Conservation (phyloP, 2,113 vertebrate species). For the Percopsis transmontana region DNA sequence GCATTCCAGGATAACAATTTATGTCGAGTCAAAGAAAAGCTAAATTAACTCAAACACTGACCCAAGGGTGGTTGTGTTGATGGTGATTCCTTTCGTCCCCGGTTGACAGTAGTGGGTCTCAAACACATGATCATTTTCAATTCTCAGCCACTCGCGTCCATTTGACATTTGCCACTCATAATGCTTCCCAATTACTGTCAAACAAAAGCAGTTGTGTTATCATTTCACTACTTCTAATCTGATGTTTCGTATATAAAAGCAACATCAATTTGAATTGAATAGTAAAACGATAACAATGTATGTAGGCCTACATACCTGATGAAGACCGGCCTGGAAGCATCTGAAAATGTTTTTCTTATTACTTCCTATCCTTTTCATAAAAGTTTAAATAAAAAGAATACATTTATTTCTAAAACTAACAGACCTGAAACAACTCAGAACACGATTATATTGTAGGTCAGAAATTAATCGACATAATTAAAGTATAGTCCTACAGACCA, state of each 20-base stretch:
- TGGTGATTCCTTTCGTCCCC: conserved; percentile 63
- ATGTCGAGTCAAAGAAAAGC: no score
- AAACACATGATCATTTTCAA: conserved; percentile 64
- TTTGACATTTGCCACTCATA: conserved; percentile 61
- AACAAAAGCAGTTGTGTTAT: not conserved
- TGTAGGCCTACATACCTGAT: conserved; percentile 12
- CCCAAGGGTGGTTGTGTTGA: conserved; percentile 39
- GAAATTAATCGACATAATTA: no score
- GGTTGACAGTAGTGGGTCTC: conserved; percentile 72
- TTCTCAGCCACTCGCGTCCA: conserved; percentile 36
- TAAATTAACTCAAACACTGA: conserved; percentile 29
- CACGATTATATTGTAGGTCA: not conserved
- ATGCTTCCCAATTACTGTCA: conserved; percentile 40
- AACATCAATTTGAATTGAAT: not conserved
- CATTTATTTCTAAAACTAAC: not conserved
- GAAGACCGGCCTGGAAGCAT: not conserved
- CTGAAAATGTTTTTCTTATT: not conserved
- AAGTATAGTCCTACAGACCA: no score
- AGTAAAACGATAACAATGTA: not conserved
- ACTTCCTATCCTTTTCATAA: not conserved
- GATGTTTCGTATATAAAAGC: not conserved
- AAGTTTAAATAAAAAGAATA: not conserved
- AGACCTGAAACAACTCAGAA: not conserved
- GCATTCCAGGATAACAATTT: not conserved
- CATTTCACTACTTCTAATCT: not conserved